Evolutionary conservation across 2,888 invertebrate species (phyloP).

Genomic region (Torymus aiolomorphi): DNA sequence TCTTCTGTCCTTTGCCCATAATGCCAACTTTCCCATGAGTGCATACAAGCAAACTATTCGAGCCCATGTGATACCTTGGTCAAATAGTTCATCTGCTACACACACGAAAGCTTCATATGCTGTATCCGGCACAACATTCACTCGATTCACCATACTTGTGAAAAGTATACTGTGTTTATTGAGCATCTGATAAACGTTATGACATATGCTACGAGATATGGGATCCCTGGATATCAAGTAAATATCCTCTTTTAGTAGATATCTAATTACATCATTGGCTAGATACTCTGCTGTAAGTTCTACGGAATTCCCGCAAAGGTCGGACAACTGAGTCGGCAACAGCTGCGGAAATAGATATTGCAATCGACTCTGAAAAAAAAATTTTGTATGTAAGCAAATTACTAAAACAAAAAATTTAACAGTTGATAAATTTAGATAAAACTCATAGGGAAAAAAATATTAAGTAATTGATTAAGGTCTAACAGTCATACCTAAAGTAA

Average conservation of each 20-base stretch:
- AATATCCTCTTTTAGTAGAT: conserved; percentile 72
- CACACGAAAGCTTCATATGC: conserved; percentile 73
- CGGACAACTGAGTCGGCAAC: conserved; percentile 66
- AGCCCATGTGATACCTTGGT: conserved; percentile 75
- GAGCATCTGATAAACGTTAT: conserved; percentile 75
- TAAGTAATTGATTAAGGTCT: no score
- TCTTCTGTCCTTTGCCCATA: conserved; percentile 73
- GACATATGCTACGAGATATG: conserved; percentile 75
- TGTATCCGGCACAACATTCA: conserved; percentile 74
- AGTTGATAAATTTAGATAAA: no score
- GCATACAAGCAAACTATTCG: conserved; percentile 75
- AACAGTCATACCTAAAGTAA: no score
- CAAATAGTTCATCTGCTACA: conserved; percentile 76
- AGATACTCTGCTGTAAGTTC: conserved; percentile 71
- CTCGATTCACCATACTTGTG: conserved; percentile 75
- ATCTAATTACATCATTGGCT: conserved; percentile 72
- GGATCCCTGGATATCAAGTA: conserved; percentile 73
- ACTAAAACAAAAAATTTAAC: no score
- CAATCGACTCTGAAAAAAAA: conserved; percentile 67
- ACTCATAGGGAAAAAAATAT: no score
- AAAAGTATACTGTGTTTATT: conserved; percentile 76
- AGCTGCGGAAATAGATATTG: conserved; percentile 73
- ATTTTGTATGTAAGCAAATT: no score
- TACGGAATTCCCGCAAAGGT: conserved; percentile 69
- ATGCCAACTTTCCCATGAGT: conserved; percentile 74